These are phyloP conservation scores for Eilema depressum DNA, from an alignment of 2,888 invertebrate genomes.

Conservation along the genomic window DNA sequence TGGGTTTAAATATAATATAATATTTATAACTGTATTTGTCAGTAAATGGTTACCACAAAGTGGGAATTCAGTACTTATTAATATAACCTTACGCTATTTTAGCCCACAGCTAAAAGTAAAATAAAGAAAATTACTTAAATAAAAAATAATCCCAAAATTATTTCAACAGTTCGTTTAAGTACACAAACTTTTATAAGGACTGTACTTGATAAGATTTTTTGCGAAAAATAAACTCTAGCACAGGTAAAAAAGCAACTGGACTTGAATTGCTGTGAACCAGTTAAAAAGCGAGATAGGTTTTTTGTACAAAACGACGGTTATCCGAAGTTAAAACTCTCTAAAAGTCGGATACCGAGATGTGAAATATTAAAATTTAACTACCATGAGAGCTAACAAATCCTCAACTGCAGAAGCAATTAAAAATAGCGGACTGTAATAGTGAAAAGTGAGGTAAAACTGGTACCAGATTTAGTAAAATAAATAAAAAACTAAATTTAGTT, in stretches of 20 bases:
- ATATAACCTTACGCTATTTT: neutral
- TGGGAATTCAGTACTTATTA: too few species aligned
- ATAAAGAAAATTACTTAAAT: neutral
- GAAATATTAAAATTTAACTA: conserved; percentile 58
- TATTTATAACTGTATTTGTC: too few species aligned
- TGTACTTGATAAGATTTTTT: neutral
- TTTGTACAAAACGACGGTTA: conserved; percentile 20
- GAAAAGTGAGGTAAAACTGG: conserved; percentile 43
- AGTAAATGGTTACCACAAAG: too few species aligned
- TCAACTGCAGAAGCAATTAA: conserved; percentile 56
- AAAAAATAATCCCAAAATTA: neutral
- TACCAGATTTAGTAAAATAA: conserved; percentile 36
- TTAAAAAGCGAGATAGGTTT: conserved; percentile 28
- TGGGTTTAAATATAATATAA: too few species aligned
- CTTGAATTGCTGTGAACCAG: conserved; percentile 16
- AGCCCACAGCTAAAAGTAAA: neutral
- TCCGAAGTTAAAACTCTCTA: conserved; percentile 19
- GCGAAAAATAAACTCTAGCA: neutral
- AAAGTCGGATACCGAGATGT: conserved; percentile 30
- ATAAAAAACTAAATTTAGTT: conserved; percentile 36
- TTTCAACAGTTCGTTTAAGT: too few species aligned
- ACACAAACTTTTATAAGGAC: too few species aligned
- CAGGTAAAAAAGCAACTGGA: neutral
- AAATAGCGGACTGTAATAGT: conserved; percentile 36
- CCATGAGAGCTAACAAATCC: conserved; percentile 47